These are phyloP conservation scores for Melanotaenia boesemani DNA, from an alignment of 2,797 vertebrate genomes.

Conservation along the genomic window DNA sequence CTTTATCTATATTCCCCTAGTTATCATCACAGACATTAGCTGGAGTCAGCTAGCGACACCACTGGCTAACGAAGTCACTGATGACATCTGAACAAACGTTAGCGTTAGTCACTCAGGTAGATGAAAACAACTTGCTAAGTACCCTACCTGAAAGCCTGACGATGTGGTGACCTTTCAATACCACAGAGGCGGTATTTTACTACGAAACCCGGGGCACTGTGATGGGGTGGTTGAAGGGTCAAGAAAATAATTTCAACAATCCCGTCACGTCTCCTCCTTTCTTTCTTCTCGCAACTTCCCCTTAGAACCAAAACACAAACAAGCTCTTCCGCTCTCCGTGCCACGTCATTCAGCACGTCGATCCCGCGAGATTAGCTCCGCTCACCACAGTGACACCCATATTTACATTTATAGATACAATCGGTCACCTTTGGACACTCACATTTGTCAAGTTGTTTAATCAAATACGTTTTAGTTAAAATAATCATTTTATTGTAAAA, in stretches of 20 bases:
- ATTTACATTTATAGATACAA: neutral
- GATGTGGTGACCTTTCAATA: slow-evolving; percentile 56
- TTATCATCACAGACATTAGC: slow-evolving; percentile 47
- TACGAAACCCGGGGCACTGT: slow-evolving; percentile 29
- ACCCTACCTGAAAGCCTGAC: slow-evolving; percentile 78
- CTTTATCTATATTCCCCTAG: neutral
- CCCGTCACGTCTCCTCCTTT: slow-evolving; percentile 85
- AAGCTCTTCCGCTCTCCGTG: slow-evolving; percentile 80
- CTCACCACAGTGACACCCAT: neutral
- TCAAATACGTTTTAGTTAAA: too few species aligned
- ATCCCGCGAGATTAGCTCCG: neutral
- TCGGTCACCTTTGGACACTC: neutral
- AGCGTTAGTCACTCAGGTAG: slow-evolving; percentile 59
- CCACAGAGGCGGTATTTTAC: slow-evolving; percentile 48
- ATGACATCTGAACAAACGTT: slow-evolving; percentile 44
- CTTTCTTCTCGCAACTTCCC: slow-evolving; percentile 86
- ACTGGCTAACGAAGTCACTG: slow-evolving; percentile 46
- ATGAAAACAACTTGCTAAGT: slow-evolving; percentile 54
- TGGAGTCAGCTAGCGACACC: slow-evolving; percentile 49
- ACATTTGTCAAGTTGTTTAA: neutral
- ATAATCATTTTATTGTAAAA: too few species aligned
- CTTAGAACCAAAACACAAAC: slow-evolving; percentile 88
- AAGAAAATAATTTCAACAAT: slow-evolving; percentile 77
- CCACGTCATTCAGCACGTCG: slow-evolving; percentile 76
- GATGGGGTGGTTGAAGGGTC: slow-evolving; percentile 34